phyloP scores from a whole-genome alignment of 2,888 invertebrate genomes.

The Hyalella azteca region DNA sequence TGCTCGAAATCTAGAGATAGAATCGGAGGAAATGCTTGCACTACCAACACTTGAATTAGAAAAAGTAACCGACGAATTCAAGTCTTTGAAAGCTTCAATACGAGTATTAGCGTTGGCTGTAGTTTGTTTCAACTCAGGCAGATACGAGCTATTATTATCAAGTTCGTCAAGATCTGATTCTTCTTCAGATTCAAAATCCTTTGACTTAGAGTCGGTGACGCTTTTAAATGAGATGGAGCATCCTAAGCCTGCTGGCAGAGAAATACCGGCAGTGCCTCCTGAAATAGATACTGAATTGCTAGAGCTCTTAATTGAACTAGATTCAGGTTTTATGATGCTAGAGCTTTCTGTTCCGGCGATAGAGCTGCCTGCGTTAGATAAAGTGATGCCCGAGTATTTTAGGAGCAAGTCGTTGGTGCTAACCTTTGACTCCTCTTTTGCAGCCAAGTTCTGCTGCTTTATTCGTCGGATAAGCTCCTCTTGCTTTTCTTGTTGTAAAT shows the following conservation, averaged over 20 bases:
- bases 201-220: neutral
- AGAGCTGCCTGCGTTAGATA: neutral
- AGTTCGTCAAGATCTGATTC: neutral
- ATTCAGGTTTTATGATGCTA: too few relatives aligned
- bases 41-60: neutral
- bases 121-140: neutral
- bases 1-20: too few relatives aligned
- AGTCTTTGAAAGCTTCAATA: neutral
- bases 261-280: neutral
- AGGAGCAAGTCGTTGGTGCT: neutral
- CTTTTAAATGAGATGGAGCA: conserved; percentile 15
- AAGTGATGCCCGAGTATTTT: conserved; percentile 30
- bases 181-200: neutral
- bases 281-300: conserved; percentile 22
- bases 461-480: neutral
- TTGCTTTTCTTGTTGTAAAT: neutral
- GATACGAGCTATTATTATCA: neutral
- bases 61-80: neutral
- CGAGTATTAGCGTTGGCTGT: neutral
- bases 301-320: neutral
- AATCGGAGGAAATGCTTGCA: neutral
- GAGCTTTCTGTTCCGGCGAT: neutral
- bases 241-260: neutral
- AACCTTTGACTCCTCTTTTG: neutral
- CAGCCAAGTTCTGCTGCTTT: neutral